These are phyloP conservation scores for Ranitomeya variabilis DNA, from an alignment of 2,113 vertebrate genomes.

Conservation along the genomic window DNA sequence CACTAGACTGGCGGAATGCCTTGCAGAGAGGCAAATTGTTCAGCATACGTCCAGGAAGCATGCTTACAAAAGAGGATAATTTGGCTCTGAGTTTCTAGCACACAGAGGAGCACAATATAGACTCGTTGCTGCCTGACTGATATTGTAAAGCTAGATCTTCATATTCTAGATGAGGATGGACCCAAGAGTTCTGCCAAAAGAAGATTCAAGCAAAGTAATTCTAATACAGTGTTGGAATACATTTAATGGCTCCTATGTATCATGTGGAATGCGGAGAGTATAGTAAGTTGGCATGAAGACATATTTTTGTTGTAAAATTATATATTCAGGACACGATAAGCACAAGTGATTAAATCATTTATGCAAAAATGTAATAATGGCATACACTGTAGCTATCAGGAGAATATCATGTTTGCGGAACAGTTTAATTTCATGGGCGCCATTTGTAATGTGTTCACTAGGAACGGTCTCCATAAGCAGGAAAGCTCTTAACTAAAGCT, in stretches of 20 bases:
- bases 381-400: neutral
- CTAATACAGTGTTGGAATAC: neutral
- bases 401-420: neutral
- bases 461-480: too few species aligned
- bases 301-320: neutral
- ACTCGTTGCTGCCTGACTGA: slow-evolving; percentile 42
- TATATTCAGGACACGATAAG: neutral
- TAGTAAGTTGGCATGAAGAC: neutral
- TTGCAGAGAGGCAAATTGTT: slow-evolving; percentile 55
- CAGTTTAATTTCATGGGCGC: neutral
- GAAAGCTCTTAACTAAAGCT: too few species aligned
- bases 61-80: slow-evolving; percentile 50
- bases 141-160: slow-evolving; percentile 15
- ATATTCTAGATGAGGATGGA: slow-evolving; percentile 1
- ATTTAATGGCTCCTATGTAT: neutral
- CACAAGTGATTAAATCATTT: neutral
- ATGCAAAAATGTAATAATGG: neutral
- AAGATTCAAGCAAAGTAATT: slow-evolving; percentile 9
- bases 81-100: slow-evolving; percentile 49
- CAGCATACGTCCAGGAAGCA: slow-evolving; percentile 46
- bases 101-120: slow-evolving; percentile 48
- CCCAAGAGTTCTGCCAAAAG: slow-evolving; percentile 25
- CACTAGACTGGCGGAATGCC: slow-evolving; percentile 48
- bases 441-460: neutral
- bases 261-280: neutral